Conservation (phyloP, 2,888 invertebrate genomes). For the Aporophyla nigra region DNA sequence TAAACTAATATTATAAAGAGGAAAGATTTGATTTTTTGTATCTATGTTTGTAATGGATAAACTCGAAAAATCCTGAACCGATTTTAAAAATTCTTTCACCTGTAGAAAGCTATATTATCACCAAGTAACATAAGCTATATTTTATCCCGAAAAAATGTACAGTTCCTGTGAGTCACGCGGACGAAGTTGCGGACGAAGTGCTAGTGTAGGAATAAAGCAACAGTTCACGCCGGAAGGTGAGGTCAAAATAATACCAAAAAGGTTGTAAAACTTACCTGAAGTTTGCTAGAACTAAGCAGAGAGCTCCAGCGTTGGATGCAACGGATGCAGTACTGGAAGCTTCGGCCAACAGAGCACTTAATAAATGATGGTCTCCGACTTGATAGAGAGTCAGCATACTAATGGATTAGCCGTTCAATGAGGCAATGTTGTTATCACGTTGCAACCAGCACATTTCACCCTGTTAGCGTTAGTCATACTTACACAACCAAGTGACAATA, state of each 20-base stretch:
- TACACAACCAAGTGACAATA: not conserved
- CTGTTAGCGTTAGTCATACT: slow-evolving; percentile 16
- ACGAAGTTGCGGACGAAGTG: no score
- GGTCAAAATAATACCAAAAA: not conserved
- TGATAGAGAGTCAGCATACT: not conserved
- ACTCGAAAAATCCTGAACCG: no score
- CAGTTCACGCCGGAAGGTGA: not conserved
- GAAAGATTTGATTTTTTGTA: no score
- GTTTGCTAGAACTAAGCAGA: not conserved
- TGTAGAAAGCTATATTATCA: no score
- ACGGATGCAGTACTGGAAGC: not conserved
- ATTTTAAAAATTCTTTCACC: no score
- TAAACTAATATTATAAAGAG: no score
- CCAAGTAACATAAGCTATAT: no score
- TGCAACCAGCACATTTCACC: not conserved
- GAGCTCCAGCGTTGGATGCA: no score
- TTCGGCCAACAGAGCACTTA: not conserved
- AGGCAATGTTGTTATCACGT: not conserved
- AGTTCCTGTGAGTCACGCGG: no score
- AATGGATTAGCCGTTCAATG: not conserved
- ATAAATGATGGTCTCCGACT: not conserved
- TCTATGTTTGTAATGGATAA: no score
- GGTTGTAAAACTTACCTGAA: not conserved
- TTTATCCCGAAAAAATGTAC: no score
- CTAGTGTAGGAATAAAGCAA: not conserved